These are phyloP conservation scores for Embiotoca jacksoni DNA, from an alignment of 2,113 vertebrate species.

Conservation along the genomic window DNA sequence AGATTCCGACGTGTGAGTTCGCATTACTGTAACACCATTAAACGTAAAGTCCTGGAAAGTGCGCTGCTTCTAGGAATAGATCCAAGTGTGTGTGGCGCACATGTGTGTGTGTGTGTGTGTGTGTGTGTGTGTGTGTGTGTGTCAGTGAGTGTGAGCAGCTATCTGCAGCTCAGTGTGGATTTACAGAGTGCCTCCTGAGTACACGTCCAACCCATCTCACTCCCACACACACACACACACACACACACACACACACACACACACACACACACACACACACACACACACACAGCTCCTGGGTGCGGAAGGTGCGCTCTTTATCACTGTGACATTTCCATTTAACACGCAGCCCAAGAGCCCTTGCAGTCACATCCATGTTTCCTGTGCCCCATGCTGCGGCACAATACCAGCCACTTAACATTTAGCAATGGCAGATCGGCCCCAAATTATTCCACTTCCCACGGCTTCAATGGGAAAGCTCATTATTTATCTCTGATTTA, in stretches of 20 bases:
- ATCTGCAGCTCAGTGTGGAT: conserved; percentile 70
- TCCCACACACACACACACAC: conserved; percentile 19
- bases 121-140: conserved; percentile 13
- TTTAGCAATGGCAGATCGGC: conserved; percentile 68
- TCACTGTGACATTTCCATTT: conserved; percentile 81
- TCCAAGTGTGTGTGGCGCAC: conserved; percentile 21
- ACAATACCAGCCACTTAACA: conserved; percentile 73
- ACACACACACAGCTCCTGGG: conserved; percentile 15
- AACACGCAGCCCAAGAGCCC: conserved; percentile 63
- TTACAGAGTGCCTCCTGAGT: conserved; percentile 58
- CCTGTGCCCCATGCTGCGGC: conserved; percentile 65
- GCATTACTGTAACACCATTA: conserved; percentile 57
- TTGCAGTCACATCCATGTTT: conserved; percentile 67
- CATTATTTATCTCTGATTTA: conserved; percentile 64
- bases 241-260: conserved; percentile 8
- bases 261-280: conserved; percentile 12
- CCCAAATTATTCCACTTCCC: conserved; percentile 54
- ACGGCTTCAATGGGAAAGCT: conserved; percentile 55
- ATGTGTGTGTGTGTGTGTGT: too few species aligned
- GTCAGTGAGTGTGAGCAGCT: conserved; percentile 40
- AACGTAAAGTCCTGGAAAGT: conserved; percentile 66
- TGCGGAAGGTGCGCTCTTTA: conserved; percentile 74
- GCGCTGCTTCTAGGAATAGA: conserved; percentile 56
- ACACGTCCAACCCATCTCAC: conserved; percentile 59
- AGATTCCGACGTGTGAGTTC: conserved; percentile 56